Conservation (phyloP, 2,888 invertebrate genomes). For the Halictus ligatus region DNA sequence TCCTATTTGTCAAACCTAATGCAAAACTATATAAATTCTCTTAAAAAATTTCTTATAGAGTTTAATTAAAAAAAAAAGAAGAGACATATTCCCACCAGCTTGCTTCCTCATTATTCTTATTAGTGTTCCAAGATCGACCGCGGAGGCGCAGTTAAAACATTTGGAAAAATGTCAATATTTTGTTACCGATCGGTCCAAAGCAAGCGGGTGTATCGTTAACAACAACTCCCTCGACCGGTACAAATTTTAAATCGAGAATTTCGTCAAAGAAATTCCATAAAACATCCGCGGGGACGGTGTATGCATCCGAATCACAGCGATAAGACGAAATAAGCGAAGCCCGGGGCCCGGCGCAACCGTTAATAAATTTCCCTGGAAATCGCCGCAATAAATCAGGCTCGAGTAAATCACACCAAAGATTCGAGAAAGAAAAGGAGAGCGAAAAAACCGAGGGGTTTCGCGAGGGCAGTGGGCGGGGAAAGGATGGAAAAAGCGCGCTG, state of each 20-base stretch:
- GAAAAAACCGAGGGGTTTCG: neutral
- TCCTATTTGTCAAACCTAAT: neutral
- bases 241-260: conserved; percentile 2
- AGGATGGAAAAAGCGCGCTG: neutral
- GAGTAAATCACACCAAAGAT: conserved; percentile 53
- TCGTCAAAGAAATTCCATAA: conserved; percentile 35
- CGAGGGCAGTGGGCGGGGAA: neutral
- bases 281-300: conserved; percentile 16
- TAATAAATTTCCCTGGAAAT: conserved; percentile 50
- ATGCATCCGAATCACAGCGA: conserved; percentile 34
- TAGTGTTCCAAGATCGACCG: neutral
- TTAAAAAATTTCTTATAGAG: too few relatives aligned
- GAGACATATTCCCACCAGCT: too few relatives aligned
- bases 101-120: neutral
- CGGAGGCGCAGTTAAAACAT: neutral
- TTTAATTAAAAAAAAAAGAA: too few relatives aligned
- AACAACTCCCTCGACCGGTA: neutral
- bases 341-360: neutral
- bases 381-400: conserved; percentile 46
- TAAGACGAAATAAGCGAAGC: conserved; percentile 39
- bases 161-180: neutral
- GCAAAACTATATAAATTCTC: neutral
- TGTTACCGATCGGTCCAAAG: neutral
- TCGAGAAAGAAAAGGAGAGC: conserved; percentile 17
- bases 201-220: neutral